These are phyloP conservation scores for Beris chalybata DNA, from an alignment of 2,888 invertebrate species.

Conservation along the genomic window DNA sequence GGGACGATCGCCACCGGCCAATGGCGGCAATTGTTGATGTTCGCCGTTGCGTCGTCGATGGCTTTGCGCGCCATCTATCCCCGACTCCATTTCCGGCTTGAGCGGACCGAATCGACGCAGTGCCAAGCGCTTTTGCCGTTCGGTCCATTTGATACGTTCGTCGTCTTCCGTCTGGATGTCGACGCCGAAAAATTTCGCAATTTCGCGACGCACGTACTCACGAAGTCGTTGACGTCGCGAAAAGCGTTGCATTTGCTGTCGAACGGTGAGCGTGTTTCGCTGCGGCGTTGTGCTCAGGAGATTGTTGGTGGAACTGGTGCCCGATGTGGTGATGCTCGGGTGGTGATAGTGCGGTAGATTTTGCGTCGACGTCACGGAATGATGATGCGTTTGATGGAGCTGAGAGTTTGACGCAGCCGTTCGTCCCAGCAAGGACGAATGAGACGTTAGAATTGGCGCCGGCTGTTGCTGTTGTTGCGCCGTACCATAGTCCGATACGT, in stretches of 20 bases:
- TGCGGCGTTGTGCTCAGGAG: conserved; percentile 35
- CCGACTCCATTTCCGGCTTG: conserved; percentile 41
- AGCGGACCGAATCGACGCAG: conserved; percentile 50
- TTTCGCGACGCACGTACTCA: conserved; percentile 51
- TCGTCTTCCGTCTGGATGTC: conserved; percentile 50
- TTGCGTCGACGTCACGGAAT: not conserved
- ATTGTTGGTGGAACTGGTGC: not conserved
- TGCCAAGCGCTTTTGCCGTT: conserved; percentile 53
- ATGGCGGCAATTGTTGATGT: conserved; percentile 11
- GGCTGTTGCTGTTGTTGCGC: not conserved
- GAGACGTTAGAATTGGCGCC: conserved; percentile 9
- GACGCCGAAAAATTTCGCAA: conserved; percentile 54
- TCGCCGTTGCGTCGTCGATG: not conserved
- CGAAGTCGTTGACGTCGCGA: conserved; percentile 52
- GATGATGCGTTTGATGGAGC: conserved; percentile 29
- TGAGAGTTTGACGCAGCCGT: not conserved
- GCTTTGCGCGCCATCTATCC: not conserved
- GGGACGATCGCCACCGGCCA: conserved; percentile 48
- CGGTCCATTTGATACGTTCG: conserved; percentile 51
- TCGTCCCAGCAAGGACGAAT: conserved; percentile 12
- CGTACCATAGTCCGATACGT: conserved; percentile 23
- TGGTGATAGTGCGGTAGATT: conserved; percentile 23
- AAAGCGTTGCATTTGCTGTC: conserved; percentile 43
- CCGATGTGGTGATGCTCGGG: not conserved
- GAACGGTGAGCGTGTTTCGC: conserved; percentile 42